Conservation (phyloP, 2,888 invertebrate genomes). For the Trichopria drosophilae region DNA sequence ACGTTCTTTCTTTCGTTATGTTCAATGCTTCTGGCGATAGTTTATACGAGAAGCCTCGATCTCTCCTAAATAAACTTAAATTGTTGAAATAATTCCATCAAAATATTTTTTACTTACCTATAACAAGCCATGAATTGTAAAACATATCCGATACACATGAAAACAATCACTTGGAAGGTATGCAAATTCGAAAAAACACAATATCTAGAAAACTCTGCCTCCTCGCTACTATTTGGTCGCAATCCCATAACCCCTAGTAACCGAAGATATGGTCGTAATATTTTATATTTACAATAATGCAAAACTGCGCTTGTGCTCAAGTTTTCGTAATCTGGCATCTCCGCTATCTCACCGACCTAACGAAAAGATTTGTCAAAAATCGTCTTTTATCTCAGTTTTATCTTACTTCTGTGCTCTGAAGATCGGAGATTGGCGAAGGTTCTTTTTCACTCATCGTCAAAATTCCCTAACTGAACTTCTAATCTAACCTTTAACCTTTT, state of each 20-base stretch:
- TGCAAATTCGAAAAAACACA: constrained; percentile 70
- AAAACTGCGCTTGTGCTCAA: constrained; percentile 78
- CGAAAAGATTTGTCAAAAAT: constrained; percentile 17
- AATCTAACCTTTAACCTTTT: too few species aligned
- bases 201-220: constrained; percentile 65
- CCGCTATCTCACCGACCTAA: constrained; percentile 72
- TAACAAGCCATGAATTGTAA: constrained; percentile 81
- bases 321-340: constrained; percentile 68
- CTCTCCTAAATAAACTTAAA: constrained; percentile 64
- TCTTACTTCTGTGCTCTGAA: constrained; percentile 54
- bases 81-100: constrained; percentile 11
- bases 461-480: too few species aligned
- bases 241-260: constrained; percentile 76
- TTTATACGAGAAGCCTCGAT: constrained; percentile 73
- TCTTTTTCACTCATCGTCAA: too few species aligned
- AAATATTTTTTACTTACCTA: constrained; percentile 59
- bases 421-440: constrained; percentile 50
- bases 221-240: constrained; percentile 68
- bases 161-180: constrained; percentile 67
- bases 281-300: constrained; percentile 81
- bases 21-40: constrained; percentile 36
- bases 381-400: constrained; percentile 41
- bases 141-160: constrained; percentile 73
- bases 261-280: constrained; percentile 75
- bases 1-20: constrained; percentile 57